Percentiles rank a stretch among this genome's conserved stretches.
phyloP scores from a whole-genome alignment of 2,113 vertebrate species.

The Puffinus mauretanicus region DNA sequence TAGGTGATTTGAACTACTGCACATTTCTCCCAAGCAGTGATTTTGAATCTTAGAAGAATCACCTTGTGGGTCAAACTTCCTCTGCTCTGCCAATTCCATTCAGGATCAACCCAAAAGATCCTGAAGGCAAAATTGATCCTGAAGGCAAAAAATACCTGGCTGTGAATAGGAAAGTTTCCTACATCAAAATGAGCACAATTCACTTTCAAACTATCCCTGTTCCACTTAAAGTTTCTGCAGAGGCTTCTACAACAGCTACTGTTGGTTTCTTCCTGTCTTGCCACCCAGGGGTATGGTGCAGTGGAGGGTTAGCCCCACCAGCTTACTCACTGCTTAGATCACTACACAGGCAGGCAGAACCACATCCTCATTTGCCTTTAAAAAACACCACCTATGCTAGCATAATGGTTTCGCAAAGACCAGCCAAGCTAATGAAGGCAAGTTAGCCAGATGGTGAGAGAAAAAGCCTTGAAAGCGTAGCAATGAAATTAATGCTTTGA shows the following conservation, averaged over 20 bases:
- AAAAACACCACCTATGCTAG: rapidly evolving
- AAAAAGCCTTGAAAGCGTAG: not conserved
- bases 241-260: not conserved
- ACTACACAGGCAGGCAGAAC: not conserved
- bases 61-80: not conserved
- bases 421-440: not conserved
- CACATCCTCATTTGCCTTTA: not conserved
- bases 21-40: not conserved
- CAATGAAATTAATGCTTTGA: not conserved
- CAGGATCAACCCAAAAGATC: not conserved
- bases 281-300: not conserved
- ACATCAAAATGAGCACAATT: not conserved
- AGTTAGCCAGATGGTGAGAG: not conserved
- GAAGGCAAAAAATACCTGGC: not conserved
- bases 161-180: not conserved
- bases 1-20: not conserved
- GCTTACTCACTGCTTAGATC: not conserved
- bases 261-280: not conserved
- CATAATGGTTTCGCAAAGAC: not conserved
- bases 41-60: not conserved
- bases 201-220: not conserved
- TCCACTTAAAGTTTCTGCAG: not conserved
- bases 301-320: not conserved
- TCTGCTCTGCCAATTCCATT: not conserved
- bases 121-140: not conserved